Evolutionary conservation across 64 coral and sea anemone species (phyloP).

Genomic region (Astreopora myriophthalma): DNA sequence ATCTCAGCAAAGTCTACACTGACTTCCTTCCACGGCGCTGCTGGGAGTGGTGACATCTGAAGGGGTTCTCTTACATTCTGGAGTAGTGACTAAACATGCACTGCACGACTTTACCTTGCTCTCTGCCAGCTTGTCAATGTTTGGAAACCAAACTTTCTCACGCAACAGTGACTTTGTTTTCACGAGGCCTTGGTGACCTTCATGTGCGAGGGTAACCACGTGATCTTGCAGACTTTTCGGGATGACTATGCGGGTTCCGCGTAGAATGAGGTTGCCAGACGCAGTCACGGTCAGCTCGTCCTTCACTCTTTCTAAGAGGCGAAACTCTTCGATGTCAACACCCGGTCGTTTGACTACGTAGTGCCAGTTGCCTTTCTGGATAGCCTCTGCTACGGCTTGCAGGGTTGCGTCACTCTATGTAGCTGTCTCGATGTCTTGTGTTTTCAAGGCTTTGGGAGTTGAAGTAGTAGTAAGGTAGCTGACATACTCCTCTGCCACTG

Average conservation of each 20-base stretch:
- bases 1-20: slow-evolving; percentile 32
- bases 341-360: not conserved
- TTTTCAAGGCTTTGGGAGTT: slow-evolving; percentile 60
- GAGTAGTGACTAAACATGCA: not conserved
- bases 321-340: slow-evolving; percentile 17
- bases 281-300: not conserved
- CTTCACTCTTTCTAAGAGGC: slow-evolving; percentile 9
- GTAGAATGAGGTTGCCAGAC: slow-evolving; percentile 32
- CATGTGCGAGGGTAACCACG: slow-evolving; percentile 5
- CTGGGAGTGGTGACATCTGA: not conserved
- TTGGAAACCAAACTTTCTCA: slow-evolving; percentile 55
- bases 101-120: slow-evolving; percentile 42
- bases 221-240: slow-evolving; percentile 35
- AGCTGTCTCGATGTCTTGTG: slow-evolving; percentile 20
- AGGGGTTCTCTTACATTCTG: slow-evolving; percentile 15
- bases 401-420: slow-evolving; percentile 39
- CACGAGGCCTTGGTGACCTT: slow-evolving; percentile 47
- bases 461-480: not conserved
- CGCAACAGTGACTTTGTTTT: slow-evolving; percentile 43
- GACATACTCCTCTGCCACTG: not conserved
- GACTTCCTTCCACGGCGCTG: slow-evolving; percentile 31
- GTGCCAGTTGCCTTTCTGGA: not conserved
- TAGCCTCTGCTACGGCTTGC: slow-evolving; percentile 13
- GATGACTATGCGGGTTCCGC: not conserved
- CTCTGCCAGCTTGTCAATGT: slow-evolving; percentile 22